Percentiles rank a stretch among this genome's conserved stretches.
Conservation (phyloP, 2,797 vertebrate genomes). For the Cercopithecus hamlyni region DNA sequence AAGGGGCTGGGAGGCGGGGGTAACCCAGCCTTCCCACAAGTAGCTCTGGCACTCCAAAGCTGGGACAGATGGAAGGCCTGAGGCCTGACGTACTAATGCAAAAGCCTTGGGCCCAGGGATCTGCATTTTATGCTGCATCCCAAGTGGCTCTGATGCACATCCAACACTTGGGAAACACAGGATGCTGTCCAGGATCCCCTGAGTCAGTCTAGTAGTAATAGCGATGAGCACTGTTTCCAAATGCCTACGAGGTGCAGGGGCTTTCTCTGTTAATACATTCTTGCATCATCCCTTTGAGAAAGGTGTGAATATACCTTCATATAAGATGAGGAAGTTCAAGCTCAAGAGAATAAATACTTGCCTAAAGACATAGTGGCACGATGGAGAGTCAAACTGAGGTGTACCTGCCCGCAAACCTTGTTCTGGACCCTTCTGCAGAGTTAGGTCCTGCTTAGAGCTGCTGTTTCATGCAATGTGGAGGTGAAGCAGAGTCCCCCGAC, state of each 20-base stretch:
- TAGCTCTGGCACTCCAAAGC: accelerated
- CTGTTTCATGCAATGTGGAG: not conserved
- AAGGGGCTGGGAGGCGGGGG: not conserved
- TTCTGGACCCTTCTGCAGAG: not conserved
- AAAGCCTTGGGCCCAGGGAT: not conserved
- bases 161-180: not conserved
- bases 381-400: not conserved
- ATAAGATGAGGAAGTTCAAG: not conserved
- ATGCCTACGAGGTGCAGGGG: not conserved
- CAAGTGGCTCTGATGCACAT: not conserved
- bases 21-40: not conserved
- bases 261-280: not conserved
- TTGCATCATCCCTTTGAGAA: not conserved
- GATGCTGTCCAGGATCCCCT: not conserved
- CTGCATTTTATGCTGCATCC: not conserved
- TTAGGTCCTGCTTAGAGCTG: not conserved
- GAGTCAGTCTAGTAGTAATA: not conserved
- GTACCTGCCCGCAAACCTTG: not conserved
- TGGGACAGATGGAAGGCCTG: not conserved
- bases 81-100: not conserved
- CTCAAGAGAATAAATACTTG: not conserved
- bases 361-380: not conserved
- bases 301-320: not conserved
- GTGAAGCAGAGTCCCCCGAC: not conserved
- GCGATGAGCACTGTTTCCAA: not conserved